Evolutionary conservation across 2,113 vertebrate genomes (phyloP), one percentile per base, ranked within the genome.

Genomic region (Microcebus jonahi): DNA sequence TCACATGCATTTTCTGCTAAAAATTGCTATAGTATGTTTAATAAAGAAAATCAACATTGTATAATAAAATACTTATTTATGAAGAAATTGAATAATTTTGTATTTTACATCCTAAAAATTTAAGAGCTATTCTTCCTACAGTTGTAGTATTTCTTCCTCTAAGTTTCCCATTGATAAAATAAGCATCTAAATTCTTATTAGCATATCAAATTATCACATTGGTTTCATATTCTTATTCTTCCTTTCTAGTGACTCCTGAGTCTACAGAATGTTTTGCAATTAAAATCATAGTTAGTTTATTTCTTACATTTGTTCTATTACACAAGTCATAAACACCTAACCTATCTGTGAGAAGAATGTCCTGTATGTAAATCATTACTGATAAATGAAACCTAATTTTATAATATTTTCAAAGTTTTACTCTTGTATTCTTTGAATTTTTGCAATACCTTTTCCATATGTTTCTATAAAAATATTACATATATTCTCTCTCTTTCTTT

Each of bases 191-290:
- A 81, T 76, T 53, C 12, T 5, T 83, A 48, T n/a, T 75, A 91
- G 29, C 6, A 34, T 27, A 95, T 92, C 17, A 85, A 92, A 96
- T 97, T 94, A 29, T 88, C 34, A 90, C n/a, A 34, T 0, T 73
- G 39, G 15, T 90, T 96, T 34, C 75, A 29, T 79, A 29, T 18
- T 34, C 75, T 34, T 79, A 29, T 18, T 8, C 94, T 93, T 96
- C 57, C 5, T 53, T 67, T 87, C 27, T 65, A 45, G 23, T 71
- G 75, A 71, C 42, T 88, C 6, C n/a, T 70, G 29, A 83, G 10
- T 63, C 77, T 88, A 12, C 9, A 48, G 4, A 59, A 18, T 70
- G 11, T 70, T 89, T 84, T 71, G 3, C 3, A 84, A 68, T 63
- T 45, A 88, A 92, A 84, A 84, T 65, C 63, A 20, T 45, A 25